Evolutionary conservation across 2,888 invertebrate genomes (phyloP).

Genomic region (Chrysomela aeneicollis): DNA sequence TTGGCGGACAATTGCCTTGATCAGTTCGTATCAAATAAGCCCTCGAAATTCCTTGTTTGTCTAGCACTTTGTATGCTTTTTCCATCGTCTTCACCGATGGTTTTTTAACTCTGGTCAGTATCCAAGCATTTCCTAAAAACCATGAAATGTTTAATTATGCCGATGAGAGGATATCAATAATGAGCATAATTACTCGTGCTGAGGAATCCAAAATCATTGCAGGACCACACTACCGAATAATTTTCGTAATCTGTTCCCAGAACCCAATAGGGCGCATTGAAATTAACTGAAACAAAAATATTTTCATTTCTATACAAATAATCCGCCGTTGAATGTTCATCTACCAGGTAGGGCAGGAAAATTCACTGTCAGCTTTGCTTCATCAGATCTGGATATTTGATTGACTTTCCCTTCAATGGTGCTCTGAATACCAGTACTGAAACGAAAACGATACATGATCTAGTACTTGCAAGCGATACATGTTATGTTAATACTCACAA

Average conservation of each 20-base stretch:
- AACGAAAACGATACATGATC: slow-evolving; percentile 38
- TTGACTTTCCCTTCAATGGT: slow-evolving; percentile 68
- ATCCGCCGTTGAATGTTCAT: background rate
- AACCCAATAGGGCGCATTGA: slow-evolving; percentile 70
- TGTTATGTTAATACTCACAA: slow-evolving; percentile 58
- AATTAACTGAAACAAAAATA: slow-evolving; percentile 58
- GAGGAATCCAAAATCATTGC: slow-evolving; percentile 65
- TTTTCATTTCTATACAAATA: background rate
- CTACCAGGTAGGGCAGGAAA: slow-evolving; percentile 71
- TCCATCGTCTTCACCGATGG: slow-evolving; percentile 67
- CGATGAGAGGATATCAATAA: too few species aligned
- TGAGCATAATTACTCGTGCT: slow-evolving; percentile 64
- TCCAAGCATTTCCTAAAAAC: slow-evolving; percentile 65
- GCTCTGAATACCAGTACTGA: slow-evolving; percentile 66
- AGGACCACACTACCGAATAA: slow-evolving; percentile 72
- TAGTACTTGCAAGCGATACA: too few species aligned
- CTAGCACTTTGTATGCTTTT: slow-evolving; percentile 67
- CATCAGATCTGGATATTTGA: slow-evolving; percentile 63
- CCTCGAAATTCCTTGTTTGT: slow-evolving; percentile 67
- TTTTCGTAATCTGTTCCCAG: slow-evolving; percentile 70
- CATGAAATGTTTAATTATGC: slow-evolving; percentile 28
- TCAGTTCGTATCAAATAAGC: slow-evolving; percentile 70
- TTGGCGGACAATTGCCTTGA: slow-evolving; percentile 67
- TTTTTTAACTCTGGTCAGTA: slow-evolving; percentile 69
- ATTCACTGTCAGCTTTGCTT: slow-evolving; percentile 68